Percentiles rank a stretch among this genome's conserved stretches.
Evolutionary conservation across 2,113 vertebrate genomes (phyloP).

Genomic region (Myotis yumanensis): DNA sequence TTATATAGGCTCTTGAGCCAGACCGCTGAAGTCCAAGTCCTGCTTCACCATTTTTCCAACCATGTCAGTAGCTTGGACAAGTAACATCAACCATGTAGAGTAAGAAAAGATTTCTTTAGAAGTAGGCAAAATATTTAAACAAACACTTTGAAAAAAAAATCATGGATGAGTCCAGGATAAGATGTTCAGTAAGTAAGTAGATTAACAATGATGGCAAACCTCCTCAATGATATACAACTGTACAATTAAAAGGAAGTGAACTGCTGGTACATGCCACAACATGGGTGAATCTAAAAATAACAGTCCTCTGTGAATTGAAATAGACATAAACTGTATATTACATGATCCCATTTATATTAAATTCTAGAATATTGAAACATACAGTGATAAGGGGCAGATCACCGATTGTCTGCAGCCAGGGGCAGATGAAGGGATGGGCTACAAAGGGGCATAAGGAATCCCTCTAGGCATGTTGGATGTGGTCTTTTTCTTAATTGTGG

Average conservation of each 20-base stretch:
- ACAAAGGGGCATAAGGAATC: background rate
- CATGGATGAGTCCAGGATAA: background rate
- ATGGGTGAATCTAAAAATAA: no score
- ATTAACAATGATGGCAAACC: background rate
- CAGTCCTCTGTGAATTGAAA: background rate
- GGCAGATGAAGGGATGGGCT: background rate
- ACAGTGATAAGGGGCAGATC: background rate
- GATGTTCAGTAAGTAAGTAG: background rate
- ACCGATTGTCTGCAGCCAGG: background rate
- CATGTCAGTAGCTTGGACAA: background rate
- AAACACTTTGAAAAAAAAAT: background rate
- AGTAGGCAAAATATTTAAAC: no score
- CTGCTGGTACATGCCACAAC: no score
- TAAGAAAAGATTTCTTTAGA: no score
- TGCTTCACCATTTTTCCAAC: background rate
- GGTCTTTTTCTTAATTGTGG: background rate
- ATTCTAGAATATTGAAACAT: background rate
- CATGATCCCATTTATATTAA: background rate
- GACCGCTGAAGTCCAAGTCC: background rate
- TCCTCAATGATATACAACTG: background rate
- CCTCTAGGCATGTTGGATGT: background rate
- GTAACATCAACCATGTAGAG: background rate
- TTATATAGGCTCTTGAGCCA: background rate
- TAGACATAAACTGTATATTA: background rate
- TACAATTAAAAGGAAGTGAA: background rate